Percentiles rank a stretch among this genome's conserved stretches.
These are phyloP conservation scores for Ganaspis brasiliensis DNA, from an alignment of 2,888 invertebrate species.

Conservation along the genomic window DNA sequence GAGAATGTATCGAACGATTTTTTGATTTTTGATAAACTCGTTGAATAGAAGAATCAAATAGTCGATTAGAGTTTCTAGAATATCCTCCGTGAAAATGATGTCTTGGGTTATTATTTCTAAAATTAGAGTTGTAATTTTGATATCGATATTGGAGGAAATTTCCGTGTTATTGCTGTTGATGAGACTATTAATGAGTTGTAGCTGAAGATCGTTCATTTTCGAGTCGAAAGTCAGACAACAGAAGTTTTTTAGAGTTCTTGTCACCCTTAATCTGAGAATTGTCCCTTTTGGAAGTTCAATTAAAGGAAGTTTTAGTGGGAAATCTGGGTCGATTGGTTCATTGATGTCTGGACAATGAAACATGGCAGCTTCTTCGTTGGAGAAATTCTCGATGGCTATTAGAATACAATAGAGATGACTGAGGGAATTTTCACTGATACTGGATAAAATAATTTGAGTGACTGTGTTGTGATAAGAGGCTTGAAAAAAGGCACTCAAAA, in stretches of 20 bases:
- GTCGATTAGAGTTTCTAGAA: slow-evolving; percentile 69
- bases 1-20: slow-evolving; percentile 74
- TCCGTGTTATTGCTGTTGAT: slow-evolving; percentile 69
- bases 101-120: slow-evolving; percentile 69
- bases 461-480: slow-evolving; percentile 44
- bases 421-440: slow-evolving; percentile 47
- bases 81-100: slow-evolving; percentile 60
- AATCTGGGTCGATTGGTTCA: slow-evolving; percentile 25
- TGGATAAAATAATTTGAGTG: slow-evolving; percentile 41
- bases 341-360: slow-evolving; percentile 48
- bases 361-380: background rate
- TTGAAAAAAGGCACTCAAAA: slow-evolving; percentile 52
- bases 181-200: slow-evolving; percentile 66
- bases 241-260: slow-evolving; percentile 68
- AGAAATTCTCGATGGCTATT: slow-evolving; percentile 15
- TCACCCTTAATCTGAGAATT: slow-evolving; percentile 66
- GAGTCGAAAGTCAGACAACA: slow-evolving; percentile 63
- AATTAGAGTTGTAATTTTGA: slow-evolving; percentile 74
- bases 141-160: slow-evolving; percentile 61
- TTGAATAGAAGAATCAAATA: slow-evolving; percentile 73
- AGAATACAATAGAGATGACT: slow-evolving; percentile 49
- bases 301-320: slow-evolving; percentile 7
- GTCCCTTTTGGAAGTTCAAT: slow-evolving; percentile 53
- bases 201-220: slow-evolving; percentile 62
- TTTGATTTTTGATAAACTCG: slow-evolving; percentile 71